Evolutionary conservation across 2,888 invertebrate species (phyloP), one percentile per base, ranked within the genome.

Genomic region (Drosophila fulvimacula): DNA sequence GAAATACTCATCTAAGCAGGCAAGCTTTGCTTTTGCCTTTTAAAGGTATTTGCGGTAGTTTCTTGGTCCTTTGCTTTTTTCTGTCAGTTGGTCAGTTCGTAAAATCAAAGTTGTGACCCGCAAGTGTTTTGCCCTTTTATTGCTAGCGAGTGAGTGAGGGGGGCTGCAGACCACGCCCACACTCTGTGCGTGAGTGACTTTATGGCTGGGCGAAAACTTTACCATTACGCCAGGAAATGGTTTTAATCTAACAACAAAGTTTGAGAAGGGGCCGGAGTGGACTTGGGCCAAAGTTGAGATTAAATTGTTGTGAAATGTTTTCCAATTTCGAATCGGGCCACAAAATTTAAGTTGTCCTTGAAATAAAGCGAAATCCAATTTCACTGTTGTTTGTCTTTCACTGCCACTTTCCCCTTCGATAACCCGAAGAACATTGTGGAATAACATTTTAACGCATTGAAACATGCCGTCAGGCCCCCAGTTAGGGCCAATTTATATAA

Each of bases 201-300:
- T 49, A 42, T 60, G 58, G 60, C 62, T 69, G 38, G 38, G 48
- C 6, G 7, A 32, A 82, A 82, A 88, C 58, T 82, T 84, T 81
- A 53, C 61, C 74, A 65, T 77, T 76, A 67, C 48, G 71, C 36
- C 41, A 39, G 62, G 64, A 84, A 82, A 79, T 79, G 88, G 71
- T 82, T 88, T 82, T 82, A 88, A 82, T 82, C 86, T 70, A 74
- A 72, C 81, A 82, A 82, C 76, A 82, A 88, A 82, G 19, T 65
- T 65, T 59, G 44, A 11, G 24, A 2, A 0, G 44, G 44, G 15
- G 42, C 42, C 38, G 36, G 36, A 72, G 59, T 69, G 72, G 46
- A 27, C 77, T 58, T 55, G 58, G 17, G 64, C 62, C 56, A 59
- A 62, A 57, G 49, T 65, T 44, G 41, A 46, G 68, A 68, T 66